Percentiles rank a stretch among this genome's conserved stretches.
These are phyloP conservation scores for Marronus borbonicus DNA, from an alignment of 2,888 invertebrate species.

Conservation along the genomic window DNA sequence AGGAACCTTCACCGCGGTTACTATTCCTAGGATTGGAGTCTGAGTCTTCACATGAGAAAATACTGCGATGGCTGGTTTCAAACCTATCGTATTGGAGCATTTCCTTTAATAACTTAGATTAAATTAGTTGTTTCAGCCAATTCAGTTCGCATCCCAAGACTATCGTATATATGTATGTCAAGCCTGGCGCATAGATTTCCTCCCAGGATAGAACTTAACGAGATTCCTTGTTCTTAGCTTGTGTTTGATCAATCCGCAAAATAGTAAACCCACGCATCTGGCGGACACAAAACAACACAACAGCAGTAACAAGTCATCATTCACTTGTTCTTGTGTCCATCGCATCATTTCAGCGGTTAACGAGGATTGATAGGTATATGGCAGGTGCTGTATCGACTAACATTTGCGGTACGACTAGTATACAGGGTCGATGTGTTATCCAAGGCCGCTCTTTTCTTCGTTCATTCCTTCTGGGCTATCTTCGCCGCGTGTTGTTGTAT, in stretches of 20 bases:
- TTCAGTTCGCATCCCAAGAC: slow-evolving; percentile 21
- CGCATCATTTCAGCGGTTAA: slow-evolving; percentile 55
- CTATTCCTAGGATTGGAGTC: neutral
- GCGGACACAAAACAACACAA: slow-evolving; percentile 34
- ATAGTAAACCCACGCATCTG: slow-evolving; percentile 48
- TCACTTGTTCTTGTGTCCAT: slow-evolving; percentile 51
- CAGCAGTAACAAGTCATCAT: slow-evolving; percentile 50
- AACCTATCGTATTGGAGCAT: neutral
- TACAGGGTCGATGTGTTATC: slow-evolving; percentile 57
- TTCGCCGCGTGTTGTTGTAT: slow-evolving; percentile 17
- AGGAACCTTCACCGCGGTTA: no score
- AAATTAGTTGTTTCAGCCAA: slow-evolving; percentile 27
- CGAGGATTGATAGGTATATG: slow-evolving; percentile 55
- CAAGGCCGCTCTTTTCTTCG: slow-evolving; percentile 57
- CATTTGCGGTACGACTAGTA: slow-evolving; percentile 56
- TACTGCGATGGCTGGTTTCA: neutral
- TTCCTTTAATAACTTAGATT: slow-evolving; percentile 32
- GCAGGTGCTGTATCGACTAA: slow-evolving; percentile 58
- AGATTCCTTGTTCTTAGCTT: slow-evolving; percentile 25
- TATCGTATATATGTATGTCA: slow-evolving; percentile 21
- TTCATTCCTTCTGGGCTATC: slow-evolving; percentile 44
- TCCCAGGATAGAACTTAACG: slow-evolving; percentile 34
- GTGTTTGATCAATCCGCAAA: slow-evolving; percentile 44
- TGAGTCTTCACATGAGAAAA: slow-evolving; percentile 3
- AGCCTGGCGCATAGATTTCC: neutral